These are phyloP conservation scores for Bryconaethiops microstoma DNA, from an alignment of 2,797 vertebrate species.

Conservation along the genomic window DNA sequence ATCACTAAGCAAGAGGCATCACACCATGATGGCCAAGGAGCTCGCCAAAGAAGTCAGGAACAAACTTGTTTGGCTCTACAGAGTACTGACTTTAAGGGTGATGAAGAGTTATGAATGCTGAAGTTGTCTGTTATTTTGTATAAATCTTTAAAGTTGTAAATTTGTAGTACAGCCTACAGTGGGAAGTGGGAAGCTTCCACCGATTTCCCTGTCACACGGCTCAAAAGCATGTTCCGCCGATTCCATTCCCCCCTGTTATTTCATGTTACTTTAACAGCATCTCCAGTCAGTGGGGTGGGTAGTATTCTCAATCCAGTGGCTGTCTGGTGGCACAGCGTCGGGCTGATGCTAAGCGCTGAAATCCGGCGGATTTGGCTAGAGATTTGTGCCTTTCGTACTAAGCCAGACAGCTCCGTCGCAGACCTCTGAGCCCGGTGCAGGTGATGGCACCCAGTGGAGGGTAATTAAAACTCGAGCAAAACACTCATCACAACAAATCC, in stretches of 20 bases:
- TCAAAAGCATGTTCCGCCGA: conserved; percentile 14
- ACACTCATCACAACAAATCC: conserved; percentile 10
- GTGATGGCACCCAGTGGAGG: conserved; percentile 41
- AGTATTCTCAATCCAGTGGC: conserved; percentile 46
- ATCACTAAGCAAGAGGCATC: no score
- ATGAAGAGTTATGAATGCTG: no score
- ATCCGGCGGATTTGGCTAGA: conserved; percentile 47
- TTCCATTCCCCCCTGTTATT: conserved; percentile 14
- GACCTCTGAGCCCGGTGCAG: conserved; percentile 37
- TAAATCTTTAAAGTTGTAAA: no score
- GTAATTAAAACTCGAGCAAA: conserved; percentile 39
- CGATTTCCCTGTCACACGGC: conserved; percentile 19
- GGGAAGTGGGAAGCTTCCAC: conserved; percentile 13
- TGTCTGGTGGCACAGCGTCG: conserved; percentile 19
- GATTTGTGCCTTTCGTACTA: conserved; percentile 44
- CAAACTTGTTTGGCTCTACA: no score
- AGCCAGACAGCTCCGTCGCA: conserved; percentile 13
- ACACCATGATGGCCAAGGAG: no score
- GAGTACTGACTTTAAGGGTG: no score
- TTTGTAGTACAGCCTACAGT: no score
- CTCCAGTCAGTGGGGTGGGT: conserved; percentile 37
- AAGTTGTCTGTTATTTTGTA: no score
- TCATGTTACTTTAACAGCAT: conserved; percentile 22
- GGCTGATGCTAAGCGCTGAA: conserved; percentile 49
- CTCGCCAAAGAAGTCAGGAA: no score